Percentiles rank a stretch among this genome's conserved stretches.
phyloP scores from a whole-genome alignment of 1,140 invertebrate genomes.

The Paraescarpia echinospica region DNA sequence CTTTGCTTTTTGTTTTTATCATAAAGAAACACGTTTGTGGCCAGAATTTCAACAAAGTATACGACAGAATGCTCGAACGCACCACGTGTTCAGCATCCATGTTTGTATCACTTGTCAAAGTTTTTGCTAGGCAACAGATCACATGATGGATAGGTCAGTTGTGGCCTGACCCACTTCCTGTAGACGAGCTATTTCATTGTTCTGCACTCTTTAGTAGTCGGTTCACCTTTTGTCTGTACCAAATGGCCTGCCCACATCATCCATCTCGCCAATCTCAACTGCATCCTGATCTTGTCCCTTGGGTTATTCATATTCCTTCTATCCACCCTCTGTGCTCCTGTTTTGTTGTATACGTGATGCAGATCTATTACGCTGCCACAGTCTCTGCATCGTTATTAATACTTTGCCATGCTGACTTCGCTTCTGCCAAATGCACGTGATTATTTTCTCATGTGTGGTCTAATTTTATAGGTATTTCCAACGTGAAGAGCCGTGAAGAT shows the following conservation, averaged over 20 bases:
- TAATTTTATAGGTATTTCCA: slow-evolving; percentile 67
- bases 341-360: neutral
- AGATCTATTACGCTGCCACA: neutral
- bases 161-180: too few species aligned
- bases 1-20: too few species aligned
- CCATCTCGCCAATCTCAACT: slow-evolving; percentile 18
- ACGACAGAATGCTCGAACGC: too few species aligned
- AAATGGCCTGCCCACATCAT: neutral
- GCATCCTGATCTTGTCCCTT: neutral
- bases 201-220: too few species aligned
- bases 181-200: too few species aligned
- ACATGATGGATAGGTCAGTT: too few species aligned
- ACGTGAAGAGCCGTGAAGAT: slow-evolving; percentile 75
- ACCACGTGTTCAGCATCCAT: too few species aligned
- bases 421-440: neutral
- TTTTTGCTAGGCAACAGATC: too few species aligned
- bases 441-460: neutral
- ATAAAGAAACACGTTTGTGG: too few species aligned
- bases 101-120: too few species aligned
- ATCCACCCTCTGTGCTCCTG: neutral
- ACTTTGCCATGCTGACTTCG: neutral
- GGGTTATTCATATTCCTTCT: neutral
- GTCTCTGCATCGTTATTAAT: neutral
- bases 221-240: too few species aligned
- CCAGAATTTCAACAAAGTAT: too few species aligned